Conservation (phyloP, 64 coral and sea anemone species). For the Stylophora pistillata region DNA sequence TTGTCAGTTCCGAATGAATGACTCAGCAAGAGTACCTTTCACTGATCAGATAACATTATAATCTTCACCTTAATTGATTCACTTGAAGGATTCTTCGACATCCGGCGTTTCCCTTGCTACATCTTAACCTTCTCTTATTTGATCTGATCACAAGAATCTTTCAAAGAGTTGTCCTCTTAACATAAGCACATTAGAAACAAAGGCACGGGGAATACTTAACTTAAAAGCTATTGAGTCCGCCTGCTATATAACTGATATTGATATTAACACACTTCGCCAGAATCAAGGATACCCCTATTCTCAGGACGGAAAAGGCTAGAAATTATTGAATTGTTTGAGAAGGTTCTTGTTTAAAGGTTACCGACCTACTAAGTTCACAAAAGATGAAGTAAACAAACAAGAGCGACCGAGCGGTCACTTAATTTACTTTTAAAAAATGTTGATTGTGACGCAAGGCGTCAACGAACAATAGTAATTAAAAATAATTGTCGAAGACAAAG, state of each 20-base stretch:
- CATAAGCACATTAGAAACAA: not conserved
- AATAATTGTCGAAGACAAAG: not conserved
- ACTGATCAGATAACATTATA: not conserved
- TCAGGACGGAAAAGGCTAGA: not conserved
- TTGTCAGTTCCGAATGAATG: not conserved
- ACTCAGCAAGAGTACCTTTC: not conserved
- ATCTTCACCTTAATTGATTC: not conserved
- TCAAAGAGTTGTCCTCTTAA: not conserved
- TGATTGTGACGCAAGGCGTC: not conserved
- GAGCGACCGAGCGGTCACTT: not conserved
- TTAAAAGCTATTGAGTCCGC: not conserved
- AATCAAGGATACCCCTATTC: not conserved
- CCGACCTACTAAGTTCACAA: slow-evolving; percentile 4
- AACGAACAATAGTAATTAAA: not conserved
- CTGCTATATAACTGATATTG: not conserved
- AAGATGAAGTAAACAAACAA: slow-evolving; percentile 5
- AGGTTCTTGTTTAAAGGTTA: not conserved
- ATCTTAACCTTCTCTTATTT: not conserved
- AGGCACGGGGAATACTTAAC: not conserved
- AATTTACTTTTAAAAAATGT: not conserved
- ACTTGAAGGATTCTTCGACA: not conserved
- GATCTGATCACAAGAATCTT: not conserved
- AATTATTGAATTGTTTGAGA: not conserved
- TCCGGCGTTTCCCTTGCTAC: not conserved
- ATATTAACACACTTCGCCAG: too few relatives aligned